A percentile compares a stretch with the other conserved stretches of the same genome.
These are phyloP conservation scores for Stegostoma tigrinum DNA, from an alignment of 2,113 vertebrate species.

Conservation along the genomic window DNA sequence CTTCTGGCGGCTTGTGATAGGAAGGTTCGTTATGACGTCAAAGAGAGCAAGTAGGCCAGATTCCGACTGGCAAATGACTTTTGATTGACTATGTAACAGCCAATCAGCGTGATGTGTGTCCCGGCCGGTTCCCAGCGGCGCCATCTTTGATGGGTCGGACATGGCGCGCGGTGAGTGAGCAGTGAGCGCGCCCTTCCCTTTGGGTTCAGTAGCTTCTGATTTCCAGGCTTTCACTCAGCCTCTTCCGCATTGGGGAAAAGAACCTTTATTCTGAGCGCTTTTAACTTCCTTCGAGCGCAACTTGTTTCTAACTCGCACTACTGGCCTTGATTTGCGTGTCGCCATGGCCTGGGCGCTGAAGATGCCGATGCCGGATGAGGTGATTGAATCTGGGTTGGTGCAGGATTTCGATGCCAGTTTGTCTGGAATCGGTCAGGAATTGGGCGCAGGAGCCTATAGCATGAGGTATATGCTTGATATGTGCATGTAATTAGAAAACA, in stretches of 20 bases:
- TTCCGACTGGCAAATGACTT: not conserved
- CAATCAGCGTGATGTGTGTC: not conserved
- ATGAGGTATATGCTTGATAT: conserved; percentile 76
- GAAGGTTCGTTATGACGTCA: not conserved
- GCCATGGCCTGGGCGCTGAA: conserved; percentile 92
- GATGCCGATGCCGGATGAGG: conserved; percentile 88
- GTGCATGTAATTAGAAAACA: not conserved
- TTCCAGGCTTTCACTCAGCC: too few species aligned
- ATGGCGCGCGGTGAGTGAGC: not conserved
- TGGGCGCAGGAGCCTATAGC: conserved; percentile 92
- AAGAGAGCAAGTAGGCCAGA: not conserved
- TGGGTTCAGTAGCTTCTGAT: not conserved
- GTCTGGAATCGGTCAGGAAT: conserved; percentile 92
- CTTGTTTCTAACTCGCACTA: not conserved
- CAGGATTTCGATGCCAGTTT: conserved; percentile 96
- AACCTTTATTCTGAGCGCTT: not conserved
- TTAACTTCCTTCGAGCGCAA: not conserved
- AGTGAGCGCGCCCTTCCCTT: too few species aligned
- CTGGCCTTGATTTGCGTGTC: not conserved
- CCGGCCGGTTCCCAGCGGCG: not conserved
- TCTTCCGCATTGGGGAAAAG: too few species aligned
- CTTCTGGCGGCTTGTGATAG: not conserved
- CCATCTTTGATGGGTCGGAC: conserved; percentile 22
- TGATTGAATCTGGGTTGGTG: conserved; percentile 91
- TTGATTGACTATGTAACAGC: not conserved